Conservation (phyloP, 2,888 invertebrate genomes). For the Clepsis dumicolana region DNA sequence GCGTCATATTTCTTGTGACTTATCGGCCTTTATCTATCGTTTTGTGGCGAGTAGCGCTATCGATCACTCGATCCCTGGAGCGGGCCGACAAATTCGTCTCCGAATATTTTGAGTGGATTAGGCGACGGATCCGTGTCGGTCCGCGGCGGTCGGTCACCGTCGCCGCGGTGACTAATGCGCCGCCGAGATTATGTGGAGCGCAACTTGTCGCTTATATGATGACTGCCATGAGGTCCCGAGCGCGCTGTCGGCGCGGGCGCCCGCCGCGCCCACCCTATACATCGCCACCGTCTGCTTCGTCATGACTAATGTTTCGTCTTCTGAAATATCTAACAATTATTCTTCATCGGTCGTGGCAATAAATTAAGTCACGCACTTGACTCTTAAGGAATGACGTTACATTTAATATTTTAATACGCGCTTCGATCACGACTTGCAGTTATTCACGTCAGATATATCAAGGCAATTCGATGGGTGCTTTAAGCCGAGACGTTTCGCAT, state of each 20-base stretch:
- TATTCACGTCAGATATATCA: constrained; percentile 51
- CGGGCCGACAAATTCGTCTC: constrained; percentile 82
- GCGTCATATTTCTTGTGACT: constrained; percentile 86
- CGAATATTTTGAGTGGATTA: constrained; percentile 85
- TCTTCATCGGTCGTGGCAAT: constrained; percentile 74
- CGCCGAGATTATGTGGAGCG: constrained; percentile 78
- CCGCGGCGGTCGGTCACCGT: constrained; percentile 62
- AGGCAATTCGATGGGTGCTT: constrained; percentile 42
- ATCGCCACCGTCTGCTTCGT: constrained; percentile 54
- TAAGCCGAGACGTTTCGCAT: constrained; percentile 37
- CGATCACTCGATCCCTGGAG: constrained; percentile 79
- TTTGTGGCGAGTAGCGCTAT: constrained; percentile 84
- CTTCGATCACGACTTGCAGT: constrained; percentile 67
- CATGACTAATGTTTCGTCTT: constrained; percentile 74
- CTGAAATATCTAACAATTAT: constrained; percentile 75
- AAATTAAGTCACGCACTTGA: constrained; percentile 78
- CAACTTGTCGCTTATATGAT: constrained; percentile 83
- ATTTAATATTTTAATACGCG: constrained; percentile 72
- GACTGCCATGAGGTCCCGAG: constrained; percentile 54
- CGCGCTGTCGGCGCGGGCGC: constrained; percentile 50
- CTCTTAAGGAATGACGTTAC: constrained; percentile 68
- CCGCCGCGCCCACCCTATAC: constrained; percentile 52
- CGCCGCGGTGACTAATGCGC: constrained; percentile 77
- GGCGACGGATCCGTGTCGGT: constrained; percentile 69
- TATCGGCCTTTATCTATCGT: constrained; percentile 86